A percentile compares a stretch with the other conserved stretches of the same genome.
Conservation (phyloP, 2,888 invertebrate genomes). For the Adelphocoris suturalis region DNA sequence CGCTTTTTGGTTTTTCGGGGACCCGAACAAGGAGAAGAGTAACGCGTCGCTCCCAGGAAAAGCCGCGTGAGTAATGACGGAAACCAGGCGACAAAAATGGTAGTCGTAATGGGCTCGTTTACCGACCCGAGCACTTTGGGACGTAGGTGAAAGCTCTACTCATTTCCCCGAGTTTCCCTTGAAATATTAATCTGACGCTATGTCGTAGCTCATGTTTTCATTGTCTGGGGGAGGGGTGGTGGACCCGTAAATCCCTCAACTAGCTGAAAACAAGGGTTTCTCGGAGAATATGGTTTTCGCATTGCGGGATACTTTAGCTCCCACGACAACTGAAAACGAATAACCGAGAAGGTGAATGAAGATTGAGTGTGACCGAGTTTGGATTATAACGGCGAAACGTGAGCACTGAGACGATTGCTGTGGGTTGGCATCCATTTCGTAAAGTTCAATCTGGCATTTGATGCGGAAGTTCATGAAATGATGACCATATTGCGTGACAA, state of each 20-base stretch:
- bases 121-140: not conserved
- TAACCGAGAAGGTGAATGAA: no score
- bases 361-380: no score
- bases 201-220: not conserved
- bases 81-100: constrained; percentile 7
- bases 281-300: not conserved
- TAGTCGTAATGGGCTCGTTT: constrained; percentile 22
- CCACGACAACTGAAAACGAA: no score
- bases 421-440: no score
- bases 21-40: not conserved
- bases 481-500: no score
- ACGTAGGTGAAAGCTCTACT: not conserved
- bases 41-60: not conserved
- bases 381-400: no score
- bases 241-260: not conserved
- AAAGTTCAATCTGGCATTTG: no score
- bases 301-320: not conserved
- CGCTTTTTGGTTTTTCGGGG: not conserved
- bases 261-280: not conserved
- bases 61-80: constrained; percentile 12
- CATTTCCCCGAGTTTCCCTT: not conserved
- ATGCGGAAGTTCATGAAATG: no score
- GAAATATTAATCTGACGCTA: not conserved
- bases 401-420: no score
- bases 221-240: no score